phyloP scores from a whole-genome alignment of 1,140 invertebrate genomes.

The Telenomus remus region DNA sequence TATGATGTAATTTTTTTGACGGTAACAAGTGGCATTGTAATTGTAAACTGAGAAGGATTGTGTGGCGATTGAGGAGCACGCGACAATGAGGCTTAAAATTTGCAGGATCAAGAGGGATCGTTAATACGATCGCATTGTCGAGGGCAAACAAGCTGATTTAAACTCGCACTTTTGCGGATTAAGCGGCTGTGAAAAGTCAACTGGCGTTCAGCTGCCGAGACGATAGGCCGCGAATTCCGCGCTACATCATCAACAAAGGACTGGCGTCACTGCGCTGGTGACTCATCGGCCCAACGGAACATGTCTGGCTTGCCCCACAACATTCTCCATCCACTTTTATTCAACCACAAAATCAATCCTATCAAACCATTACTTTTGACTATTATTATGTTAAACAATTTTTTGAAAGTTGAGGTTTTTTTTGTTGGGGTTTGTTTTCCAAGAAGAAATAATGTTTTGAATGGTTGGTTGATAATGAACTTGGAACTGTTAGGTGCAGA shows the following conservation, averaged over 20 bases:
- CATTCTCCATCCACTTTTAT: not conserved
- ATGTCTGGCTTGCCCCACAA: constrained; percentile 23
- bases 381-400: too few species aligned
- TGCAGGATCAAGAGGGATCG: constrained; percentile 20
- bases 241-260: constrained; percentile 41
- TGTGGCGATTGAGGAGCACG: constrained; percentile 28
- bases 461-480: not conserved
- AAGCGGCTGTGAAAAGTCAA: constrained; percentile 33
- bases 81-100: constrained; percentile 30
- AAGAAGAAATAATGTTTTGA: too few species aligned
- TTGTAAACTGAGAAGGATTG: constrained; percentile 18
- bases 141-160: constrained; percentile 37
- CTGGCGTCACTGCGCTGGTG: constrained; percentile 39
- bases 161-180: constrained; percentile 6
- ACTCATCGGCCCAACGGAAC: constrained; percentile 42
- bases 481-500: constrained; percentile 6
- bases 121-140: constrained; percentile 36
- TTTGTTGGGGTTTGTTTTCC: too few species aligned
- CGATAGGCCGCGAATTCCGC: constrained; percentile 36
- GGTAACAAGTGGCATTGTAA: constrained; percentile 5
- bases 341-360: too few species aligned
- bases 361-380: too few species aligned
- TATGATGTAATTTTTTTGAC: too few species aligned
- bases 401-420: too few species aligned
- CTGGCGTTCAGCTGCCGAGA: constrained; percentile 14